These are phyloP conservation scores for Drosophila fulvimacula DNA, from an alignment of 2,888 invertebrate genomes.

Conservation along the genomic window DNA sequence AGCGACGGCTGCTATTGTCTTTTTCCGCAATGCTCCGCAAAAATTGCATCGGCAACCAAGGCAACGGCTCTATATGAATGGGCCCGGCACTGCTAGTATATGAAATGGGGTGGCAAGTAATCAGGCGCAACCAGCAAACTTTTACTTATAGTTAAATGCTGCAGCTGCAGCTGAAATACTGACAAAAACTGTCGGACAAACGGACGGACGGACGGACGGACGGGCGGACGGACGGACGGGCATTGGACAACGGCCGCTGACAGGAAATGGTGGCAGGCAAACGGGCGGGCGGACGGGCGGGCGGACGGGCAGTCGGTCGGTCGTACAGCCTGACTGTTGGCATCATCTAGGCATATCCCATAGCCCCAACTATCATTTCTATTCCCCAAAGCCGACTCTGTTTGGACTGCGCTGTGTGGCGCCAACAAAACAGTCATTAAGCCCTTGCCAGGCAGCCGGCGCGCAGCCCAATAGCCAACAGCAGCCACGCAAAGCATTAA, in stretches of 20 bases:
- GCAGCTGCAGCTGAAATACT: conserved; percentile 58
- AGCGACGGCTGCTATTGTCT: conserved; percentile 48
- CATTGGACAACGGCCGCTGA: conserved; percentile 40
- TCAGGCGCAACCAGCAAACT: conserved; percentile 68
- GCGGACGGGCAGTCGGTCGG: neutral
- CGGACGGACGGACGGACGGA: neutral
- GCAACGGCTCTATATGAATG: conserved; percentile 29
- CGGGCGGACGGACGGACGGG: conserved; percentile 11
- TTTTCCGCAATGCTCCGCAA: conserved; percentile 51
- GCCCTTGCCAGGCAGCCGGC: conserved; percentile 49
- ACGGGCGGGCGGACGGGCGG: neutral
- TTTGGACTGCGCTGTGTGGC: conserved; percentile 37
- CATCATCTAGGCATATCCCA: conserved; percentile 27
- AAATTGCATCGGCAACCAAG: conserved; percentile 56
- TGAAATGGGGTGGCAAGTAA: conserved; percentile 54
- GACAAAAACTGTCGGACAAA: conserved; percentile 40
- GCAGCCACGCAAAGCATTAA: conserved; percentile 11
- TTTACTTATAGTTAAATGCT: conserved; percentile 70
- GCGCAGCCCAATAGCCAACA: neutral
- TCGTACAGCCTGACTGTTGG: conserved; percentile 24
- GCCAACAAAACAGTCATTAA: conserved; percentile 70
- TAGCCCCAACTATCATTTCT: conserved; percentile 12
- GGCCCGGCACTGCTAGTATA: neutral
- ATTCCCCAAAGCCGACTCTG: conserved; percentile 22
- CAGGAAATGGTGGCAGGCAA: conserved; percentile 60